Percentiles rank a stretch among this genome's conserved stretches.
These are phyloP conservation scores for Merodon equestris DNA, from an alignment of 2,888 invertebrate genomes.

Conservation along the genomic window DNA sequence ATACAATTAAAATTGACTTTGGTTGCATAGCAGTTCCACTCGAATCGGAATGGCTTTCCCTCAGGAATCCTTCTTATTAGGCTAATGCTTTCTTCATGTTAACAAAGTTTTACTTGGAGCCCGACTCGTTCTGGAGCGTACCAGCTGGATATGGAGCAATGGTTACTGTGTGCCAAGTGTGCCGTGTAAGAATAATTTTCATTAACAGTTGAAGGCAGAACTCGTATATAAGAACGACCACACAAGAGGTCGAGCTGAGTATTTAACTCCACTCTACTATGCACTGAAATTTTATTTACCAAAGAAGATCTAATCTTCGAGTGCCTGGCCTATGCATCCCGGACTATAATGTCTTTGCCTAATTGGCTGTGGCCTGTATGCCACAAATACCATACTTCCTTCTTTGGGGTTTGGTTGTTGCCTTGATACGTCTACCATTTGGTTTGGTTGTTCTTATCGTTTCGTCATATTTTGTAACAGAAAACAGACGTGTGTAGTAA, in stretches of 20 bases:
- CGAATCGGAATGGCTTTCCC: constrained; percentile 27
- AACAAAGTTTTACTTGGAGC: constrained; percentile 47
- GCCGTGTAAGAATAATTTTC: neutral
- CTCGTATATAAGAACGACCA: constrained; percentile 4
- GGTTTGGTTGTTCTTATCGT: constrained; percentile 10
- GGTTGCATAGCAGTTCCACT: constrained; percentile 36
- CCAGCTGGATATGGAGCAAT: constrained; percentile 2
- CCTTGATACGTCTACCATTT: constrained; percentile 21
- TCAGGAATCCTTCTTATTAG: constrained; percentile 59
- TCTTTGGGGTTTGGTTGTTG: neutral
- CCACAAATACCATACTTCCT: constrained; percentile 26
- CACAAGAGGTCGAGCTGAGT: constrained; percentile 40
- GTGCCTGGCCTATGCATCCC: constrained; percentile 48
- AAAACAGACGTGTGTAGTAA: constrained; percentile 3
- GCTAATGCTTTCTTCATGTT: constrained; percentile 69
- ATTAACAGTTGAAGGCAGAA: neutral
- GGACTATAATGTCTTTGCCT: constrained; percentile 55
- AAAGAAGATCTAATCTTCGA: constrained; percentile 46
- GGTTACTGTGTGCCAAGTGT: too few species aligned
- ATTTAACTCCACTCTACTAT: constrained; percentile 63
- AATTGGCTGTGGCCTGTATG: constrained; percentile 27
- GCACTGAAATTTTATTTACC: constrained; percentile 66
- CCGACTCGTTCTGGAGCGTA: neutral
- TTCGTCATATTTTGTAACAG: constrained; percentile 11
- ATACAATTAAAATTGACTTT: constrained; percentile 60